phyloP scores from a whole-genome alignment of 2,113 vertebrate species.

The Ictidomys tridecemlineatus region DNA sequence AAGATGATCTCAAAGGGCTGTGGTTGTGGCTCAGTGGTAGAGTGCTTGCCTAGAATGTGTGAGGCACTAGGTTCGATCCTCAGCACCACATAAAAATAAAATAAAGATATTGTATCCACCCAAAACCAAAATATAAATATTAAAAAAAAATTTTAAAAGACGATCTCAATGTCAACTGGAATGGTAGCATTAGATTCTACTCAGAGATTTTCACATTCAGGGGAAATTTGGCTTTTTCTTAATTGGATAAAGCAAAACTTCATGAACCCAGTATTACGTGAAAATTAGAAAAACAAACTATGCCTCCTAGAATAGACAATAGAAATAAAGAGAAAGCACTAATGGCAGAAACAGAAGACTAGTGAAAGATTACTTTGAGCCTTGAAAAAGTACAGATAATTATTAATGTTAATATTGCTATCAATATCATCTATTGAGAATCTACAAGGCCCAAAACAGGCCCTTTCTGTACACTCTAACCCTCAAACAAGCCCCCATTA shows the following conservation, averaged over 20 bases:
- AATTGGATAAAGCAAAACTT: background rate
- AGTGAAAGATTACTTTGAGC: background rate
- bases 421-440: background rate
- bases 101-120: too few species aligned
- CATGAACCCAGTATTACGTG: background rate
- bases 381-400: background rate
- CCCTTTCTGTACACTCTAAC: background rate
- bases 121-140: too few species aligned
- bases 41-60: too few species aligned
- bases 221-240: background rate
- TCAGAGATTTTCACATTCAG: background rate
- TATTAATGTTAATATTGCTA: background rate
- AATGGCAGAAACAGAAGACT: background rate
- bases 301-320: background rate
- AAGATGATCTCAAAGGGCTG: background rate
- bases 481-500: background rate
- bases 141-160: background rate
- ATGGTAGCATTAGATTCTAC: background rate
- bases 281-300: background rate
- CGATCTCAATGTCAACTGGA: background rate
- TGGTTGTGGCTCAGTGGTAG: too few species aligned
- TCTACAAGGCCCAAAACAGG: background rate
- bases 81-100: too few species aligned
- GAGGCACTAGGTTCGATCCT: too few species aligned
- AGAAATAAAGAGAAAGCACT: background rate